Conservation (phyloP, 1,140 invertebrate species). For the Eurosta solidaginis region DNA sequence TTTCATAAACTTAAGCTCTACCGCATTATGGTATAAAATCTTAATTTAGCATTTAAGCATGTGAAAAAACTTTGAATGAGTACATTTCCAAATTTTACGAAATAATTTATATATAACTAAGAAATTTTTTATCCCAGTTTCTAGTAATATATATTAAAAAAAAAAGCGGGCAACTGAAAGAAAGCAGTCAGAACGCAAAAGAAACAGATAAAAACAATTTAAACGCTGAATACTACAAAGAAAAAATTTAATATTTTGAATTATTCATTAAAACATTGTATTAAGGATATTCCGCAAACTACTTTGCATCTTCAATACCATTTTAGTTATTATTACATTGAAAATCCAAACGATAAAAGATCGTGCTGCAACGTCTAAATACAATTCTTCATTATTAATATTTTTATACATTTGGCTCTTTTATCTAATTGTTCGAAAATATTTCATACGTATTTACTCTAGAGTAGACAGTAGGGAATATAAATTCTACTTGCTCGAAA, state of each 20-base stretch:
- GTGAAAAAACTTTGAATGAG: neutral
- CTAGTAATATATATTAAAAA: neutral
- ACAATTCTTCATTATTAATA: neutral
- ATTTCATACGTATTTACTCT: neutral
- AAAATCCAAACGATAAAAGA: neutral
- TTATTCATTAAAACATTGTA: neutral
- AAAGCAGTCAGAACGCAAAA: neutral
- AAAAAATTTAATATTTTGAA: neutral
- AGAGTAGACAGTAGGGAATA: no score
- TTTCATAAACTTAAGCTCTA: neutral
- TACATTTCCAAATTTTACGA: neutral
- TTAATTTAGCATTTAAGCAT: slow-evolving; percentile 9
- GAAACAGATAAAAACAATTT: slow-evolving; percentile 19
- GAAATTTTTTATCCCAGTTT: neutral
- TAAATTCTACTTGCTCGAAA: no score
- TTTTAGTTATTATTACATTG: neutral
- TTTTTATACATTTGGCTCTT: neutral
- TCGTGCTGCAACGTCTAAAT: neutral
- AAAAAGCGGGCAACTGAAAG: slow-evolving; percentile 19
- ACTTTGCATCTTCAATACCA: neutral
- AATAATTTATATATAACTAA: neutral
- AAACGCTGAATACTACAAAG: slow-evolving; percentile 3
- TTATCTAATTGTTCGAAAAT: neutral
- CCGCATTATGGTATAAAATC: neutral
- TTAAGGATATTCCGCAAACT: neutral